Evolutionary conservation across 2,888 invertebrate species (phyloP).

Genomic region (Meta bourneti): DNA sequence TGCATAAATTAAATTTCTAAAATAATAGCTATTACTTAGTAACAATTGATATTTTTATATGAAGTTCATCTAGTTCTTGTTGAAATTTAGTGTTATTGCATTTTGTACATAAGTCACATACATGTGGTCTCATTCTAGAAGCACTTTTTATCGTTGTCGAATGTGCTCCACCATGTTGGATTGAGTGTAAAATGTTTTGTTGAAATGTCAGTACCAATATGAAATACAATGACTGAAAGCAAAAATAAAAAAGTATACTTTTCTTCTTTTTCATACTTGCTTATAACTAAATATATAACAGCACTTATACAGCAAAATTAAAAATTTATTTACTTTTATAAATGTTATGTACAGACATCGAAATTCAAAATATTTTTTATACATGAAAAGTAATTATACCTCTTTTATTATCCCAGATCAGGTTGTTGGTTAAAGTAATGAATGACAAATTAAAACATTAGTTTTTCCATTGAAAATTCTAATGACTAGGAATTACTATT

Average conservation of each 20-base stretch:
- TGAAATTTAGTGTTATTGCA: conserved; percentile 55
- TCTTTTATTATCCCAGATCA: background rate
- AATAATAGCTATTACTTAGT: conserved; percentile 35
- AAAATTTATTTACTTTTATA: conserved; percentile 60
- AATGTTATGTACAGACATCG: conserved; percentile 37
- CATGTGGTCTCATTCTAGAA: conserved; percentile 63
- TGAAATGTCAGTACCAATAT: conserved; percentile 48
- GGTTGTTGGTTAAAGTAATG: background rate
- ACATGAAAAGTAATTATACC: background rate
- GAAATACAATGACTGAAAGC: conserved; percentile 61
- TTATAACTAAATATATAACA: background rate
- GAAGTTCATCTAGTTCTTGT: conserved; percentile 60
- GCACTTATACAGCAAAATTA: conserved; percentile 39
- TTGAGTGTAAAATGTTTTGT: conserved; percentile 63
- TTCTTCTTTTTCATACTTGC: conserved; percentile 26
- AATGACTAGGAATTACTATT: background rate
- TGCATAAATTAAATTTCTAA: conserved; percentile 26
- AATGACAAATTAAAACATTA: background rate
- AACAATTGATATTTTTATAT: conserved; percentile 69
- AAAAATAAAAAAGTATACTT: conserved; percentile 68
- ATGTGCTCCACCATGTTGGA: conserved; percentile 59
- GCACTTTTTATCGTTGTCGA: conserved; percentile 68
- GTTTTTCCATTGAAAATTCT: background rate
- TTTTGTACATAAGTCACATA: conserved; percentile 68
- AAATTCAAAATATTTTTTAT: conserved; percentile 24